phyloP scores from a whole-genome alignment of 2,888 invertebrate species.

The Dryadula phaetusa region DNA sequence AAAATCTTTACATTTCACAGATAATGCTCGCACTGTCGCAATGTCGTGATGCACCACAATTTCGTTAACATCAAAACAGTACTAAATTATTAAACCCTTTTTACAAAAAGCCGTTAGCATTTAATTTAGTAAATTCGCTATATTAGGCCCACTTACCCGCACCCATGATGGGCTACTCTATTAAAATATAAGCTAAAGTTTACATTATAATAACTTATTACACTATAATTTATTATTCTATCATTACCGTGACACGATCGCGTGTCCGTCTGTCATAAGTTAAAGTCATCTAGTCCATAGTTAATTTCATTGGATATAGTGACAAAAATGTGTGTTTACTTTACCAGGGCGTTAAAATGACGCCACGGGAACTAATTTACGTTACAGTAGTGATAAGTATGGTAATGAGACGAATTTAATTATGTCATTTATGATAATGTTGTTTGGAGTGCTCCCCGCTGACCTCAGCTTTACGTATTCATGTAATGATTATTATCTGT shows the following conservation, averaged over 20 bases:
- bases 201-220: slow-evolving; percentile 83
- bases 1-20: slow-evolving; percentile 28
- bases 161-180: slow-evolving; percentile 56
- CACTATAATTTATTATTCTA: slow-evolving; percentile 83
- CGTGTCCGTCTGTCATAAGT: slow-evolving; percentile 79
- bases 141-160: slow-evolving; percentile 65
- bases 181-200: slow-evolving; percentile 68
- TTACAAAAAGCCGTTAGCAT: slow-evolving; percentile 57
- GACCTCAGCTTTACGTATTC: slow-evolving; percentile 52
- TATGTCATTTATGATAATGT: slow-evolving; percentile 65
- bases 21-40: neutral
- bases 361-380: slow-evolving; percentile 60
- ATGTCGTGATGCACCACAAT: slow-evolving; percentile 37
- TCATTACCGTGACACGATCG: slow-evolving; percentile 79
- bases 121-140: slow-evolving; percentile 75
- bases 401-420: slow-evolving; percentile 66
- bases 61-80: slow-evolving; percentile 42
- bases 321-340: slow-evolving; percentile 83
- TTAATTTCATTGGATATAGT: slow-evolving; percentile 82
- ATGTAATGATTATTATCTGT: slow-evolving; percentile 11
- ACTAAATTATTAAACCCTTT: slow-evolving; percentile 65
- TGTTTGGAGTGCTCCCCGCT: slow-evolving; percentile 69
- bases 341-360: slow-evolving; percentile 67
- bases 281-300: slow-evolving; percentile 65
- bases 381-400: slow-evolving; percentile 64